These are phyloP conservation scores for Caenorhabditis briggsae DNA, from an alignment of 1,140 invertebrate species.

Conservation along the genomic window DNA sequence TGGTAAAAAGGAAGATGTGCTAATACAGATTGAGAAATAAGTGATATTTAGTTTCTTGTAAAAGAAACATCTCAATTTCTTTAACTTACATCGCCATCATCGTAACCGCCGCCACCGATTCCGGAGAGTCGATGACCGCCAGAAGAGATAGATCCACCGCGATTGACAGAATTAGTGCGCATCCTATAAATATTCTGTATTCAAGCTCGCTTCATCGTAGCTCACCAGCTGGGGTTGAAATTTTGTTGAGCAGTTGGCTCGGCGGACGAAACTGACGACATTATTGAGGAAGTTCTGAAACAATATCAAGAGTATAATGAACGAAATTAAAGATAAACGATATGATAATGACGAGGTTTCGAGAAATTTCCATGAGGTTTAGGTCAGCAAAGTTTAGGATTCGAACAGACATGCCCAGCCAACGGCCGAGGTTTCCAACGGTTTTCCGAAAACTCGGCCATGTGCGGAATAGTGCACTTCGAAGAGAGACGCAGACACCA, in stretches of 20 bases:
- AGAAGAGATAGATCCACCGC: not conserved
- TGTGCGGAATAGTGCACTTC: too few species aligned
- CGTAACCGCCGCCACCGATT: constrained; percentile 26
- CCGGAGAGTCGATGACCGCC: constrained; percentile 15
- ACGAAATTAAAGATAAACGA: not conserved
- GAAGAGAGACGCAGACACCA: constrained; percentile 12
- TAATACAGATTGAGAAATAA: too few species aligned
- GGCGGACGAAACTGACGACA: constrained; percentile 52
- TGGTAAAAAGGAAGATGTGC: too few species aligned
- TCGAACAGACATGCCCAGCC: not conserved
- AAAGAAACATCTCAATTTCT: too few species aligned
- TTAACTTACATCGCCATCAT: not conserved
- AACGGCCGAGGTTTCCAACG: not conserved
- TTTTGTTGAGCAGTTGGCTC: constrained; percentile 51
- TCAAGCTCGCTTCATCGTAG: not conserved
- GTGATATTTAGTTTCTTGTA: too few species aligned
- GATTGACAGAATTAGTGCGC: constrained; percentile 31
- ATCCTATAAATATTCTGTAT: constrained; percentile 12
- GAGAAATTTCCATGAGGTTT: not conserved
- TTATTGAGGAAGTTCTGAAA: constrained; percentile 30
- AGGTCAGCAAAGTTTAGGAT: constrained; percentile 15
- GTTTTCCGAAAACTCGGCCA: not conserved
- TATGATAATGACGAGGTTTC: not conserved
- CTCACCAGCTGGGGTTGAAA: constrained; percentile 34
- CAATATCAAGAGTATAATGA: not conserved